A percentile compares a stretch with the other conserved stretches of the same genome.
phyloP scores from a whole-genome alignment of 2,113 vertebrate species.

The Planiliza haematocheilus region DNA sequence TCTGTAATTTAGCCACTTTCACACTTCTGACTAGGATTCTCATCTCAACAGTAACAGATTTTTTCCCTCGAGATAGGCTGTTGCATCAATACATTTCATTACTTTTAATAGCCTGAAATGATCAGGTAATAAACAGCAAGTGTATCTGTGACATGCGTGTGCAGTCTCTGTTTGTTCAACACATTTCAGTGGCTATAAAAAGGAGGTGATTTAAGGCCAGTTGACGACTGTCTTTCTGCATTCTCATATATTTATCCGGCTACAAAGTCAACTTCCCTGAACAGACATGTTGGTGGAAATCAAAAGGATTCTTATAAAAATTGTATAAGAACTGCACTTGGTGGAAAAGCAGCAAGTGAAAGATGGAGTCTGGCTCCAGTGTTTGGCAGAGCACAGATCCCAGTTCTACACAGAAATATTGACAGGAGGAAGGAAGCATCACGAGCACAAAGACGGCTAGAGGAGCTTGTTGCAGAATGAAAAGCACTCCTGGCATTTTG shows the following conservation, averaged over 20 bases:
- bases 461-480: background rate
- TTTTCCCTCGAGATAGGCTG: slow-evolving; percentile 15
- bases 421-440: background rate
- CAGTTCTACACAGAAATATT: slow-evolving; percentile 8
- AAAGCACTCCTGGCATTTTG: background rate
- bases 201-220: background rate
- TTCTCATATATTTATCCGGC: background rate
- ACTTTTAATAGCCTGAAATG: slow-evolving; percentile 17
- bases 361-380: background rate
- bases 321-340: background rate
- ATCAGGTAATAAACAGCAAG: slow-evolving; percentile 16
- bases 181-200: background rate
- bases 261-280: background rate
- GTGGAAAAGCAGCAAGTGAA: background rate
- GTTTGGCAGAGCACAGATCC: background rate
- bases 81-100: slow-evolving; percentile 28
- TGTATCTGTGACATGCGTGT: background rate
- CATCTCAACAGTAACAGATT: slow-evolving; percentile 49
- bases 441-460: background rate
- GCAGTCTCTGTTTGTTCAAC: background rate
- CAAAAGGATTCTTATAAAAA: background rate
- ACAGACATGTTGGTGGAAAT: background rate
- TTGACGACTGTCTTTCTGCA: background rate
- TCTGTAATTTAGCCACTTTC: slow-evolving; percentile 62
- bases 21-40: slow-evolving; percentile 55